Percentiles rank a stretch among this genome's conserved stretches.
Evolutionary conservation across 2,113 vertebrate genomes (phyloP).

Genomic region (Bos javanicus): DNA sequence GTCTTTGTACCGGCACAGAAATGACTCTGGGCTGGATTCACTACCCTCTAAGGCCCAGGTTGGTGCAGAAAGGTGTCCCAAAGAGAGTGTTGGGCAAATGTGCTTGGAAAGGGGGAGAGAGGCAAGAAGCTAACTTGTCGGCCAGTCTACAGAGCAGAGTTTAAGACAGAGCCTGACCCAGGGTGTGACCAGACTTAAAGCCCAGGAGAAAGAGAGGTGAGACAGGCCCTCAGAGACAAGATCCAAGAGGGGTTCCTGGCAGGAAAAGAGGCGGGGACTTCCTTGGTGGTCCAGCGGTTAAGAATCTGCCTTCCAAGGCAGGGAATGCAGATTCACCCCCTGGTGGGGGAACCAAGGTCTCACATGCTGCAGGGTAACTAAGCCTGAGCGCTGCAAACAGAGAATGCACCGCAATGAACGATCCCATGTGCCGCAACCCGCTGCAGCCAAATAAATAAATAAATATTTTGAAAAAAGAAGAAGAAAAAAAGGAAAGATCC

Average conservation of each 20-base stretch:
- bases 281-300: not conserved
- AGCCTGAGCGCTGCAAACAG: not conserved
- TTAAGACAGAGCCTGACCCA: not conserved
- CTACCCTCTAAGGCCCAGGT: not conserved
- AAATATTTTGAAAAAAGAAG: not conserved
- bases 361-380: not conserved
- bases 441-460: not conserved
- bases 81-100: accelerated
- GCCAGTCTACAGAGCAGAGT: not conserved
- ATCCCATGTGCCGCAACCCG: accelerated
- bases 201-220: not conserved
- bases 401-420: not conserved
- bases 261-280: not conserved
- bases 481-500: not conserved
- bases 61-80: not conserved
- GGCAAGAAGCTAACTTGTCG: not conserved
- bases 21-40: not conserved
- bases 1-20: not conserved
- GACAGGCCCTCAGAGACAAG: not conserved
- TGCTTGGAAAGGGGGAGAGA: no score
- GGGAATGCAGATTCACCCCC: not conserved
- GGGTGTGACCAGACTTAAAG: not conserved
- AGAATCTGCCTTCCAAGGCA: not conserved
- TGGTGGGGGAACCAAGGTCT: not conserved
- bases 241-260: not conserved